Conservation (phyloP, 2,113 vertebrate species). For the Plecotus auritus region DNA sequence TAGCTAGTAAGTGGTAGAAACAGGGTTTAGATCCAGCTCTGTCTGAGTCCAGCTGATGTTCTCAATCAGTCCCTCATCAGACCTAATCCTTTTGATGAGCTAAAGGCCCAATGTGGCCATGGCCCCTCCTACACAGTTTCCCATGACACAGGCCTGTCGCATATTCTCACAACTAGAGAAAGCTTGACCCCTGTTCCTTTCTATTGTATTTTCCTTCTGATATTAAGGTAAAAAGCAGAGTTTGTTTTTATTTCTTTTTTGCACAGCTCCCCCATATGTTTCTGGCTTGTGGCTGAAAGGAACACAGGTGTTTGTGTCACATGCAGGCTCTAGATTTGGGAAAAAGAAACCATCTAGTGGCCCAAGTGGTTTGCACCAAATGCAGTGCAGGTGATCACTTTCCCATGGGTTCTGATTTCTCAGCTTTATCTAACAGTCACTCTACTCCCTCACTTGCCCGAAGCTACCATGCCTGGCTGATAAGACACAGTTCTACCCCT, state of each 20-base stretch:
- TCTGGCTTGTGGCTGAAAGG: background rate
- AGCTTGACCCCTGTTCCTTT: background rate
- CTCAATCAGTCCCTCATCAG: background rate
- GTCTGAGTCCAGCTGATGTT: background rate
- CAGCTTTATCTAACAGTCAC: background rate
- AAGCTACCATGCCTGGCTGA: background rate
- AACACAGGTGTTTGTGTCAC: background rate
- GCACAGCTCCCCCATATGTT: background rate
- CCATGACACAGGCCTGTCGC: background rate
- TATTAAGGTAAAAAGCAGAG: background rate
- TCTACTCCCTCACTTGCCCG: background rate
- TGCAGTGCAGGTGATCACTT: background rate
- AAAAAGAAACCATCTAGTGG: background rate
- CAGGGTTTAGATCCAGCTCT: background rate
- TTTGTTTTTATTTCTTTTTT: background rate
- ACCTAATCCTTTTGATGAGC: background rate
- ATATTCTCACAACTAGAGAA: background rate
- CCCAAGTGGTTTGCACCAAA: background rate
- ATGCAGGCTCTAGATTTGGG: accelerated
- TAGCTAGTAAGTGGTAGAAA: background rate
- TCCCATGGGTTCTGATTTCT: background rate
- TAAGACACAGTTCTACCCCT: background rate
- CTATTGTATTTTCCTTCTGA: constrained; percentile 28
- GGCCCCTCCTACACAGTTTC: background rate
- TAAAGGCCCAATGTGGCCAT: background rate